Percentiles rank a stretch among this genome's conserved stretches.
These are phyloP conservation scores for Echinometra lucunter DNA, from an alignment of 53 echinoderm and acorn worm genomes.

Conservation along the genomic window DNA sequence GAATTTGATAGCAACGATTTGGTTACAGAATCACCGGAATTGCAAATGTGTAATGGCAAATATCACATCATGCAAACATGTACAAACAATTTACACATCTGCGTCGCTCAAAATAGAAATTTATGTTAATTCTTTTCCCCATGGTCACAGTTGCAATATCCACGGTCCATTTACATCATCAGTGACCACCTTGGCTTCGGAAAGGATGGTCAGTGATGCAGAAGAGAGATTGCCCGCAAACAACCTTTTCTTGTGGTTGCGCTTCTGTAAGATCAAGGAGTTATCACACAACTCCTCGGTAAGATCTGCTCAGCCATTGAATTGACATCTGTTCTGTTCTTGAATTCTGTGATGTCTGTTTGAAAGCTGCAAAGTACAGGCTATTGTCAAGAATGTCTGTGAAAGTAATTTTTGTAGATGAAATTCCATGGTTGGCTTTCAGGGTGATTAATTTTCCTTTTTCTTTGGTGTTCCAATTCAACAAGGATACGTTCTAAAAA, in stretches of 20 bases:
- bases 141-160: not conserved
- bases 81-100: not conserved
- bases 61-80: not conserved
- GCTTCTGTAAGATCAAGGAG: conserved; percentile 1
- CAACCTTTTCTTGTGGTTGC: not conserved
- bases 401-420: not conserved
- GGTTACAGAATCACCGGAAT: not conserved
- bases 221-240: conserved; percentile 3
- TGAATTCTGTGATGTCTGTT: not conserved
- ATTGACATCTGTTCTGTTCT: not conserved
- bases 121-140: not conserved
- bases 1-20: not conserved
- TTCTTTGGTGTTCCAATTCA: not conserved
- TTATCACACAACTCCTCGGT: not conserved
- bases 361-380: not conserved
- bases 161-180: not conserved
- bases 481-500: too few relatives aligned
- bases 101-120: not conserved
- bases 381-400: not conserved
- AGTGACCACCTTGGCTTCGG: not conserved
- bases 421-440: not conserved
- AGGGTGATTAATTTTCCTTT: not conserved
- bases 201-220: not conserved
- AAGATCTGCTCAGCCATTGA: not conserved
- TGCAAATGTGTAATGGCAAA: not conserved